These are phyloP conservation scores for Pimpla rufipes DNA, from an alignment of 2,888 invertebrate genomes.

Conservation along the genomic window DNA sequence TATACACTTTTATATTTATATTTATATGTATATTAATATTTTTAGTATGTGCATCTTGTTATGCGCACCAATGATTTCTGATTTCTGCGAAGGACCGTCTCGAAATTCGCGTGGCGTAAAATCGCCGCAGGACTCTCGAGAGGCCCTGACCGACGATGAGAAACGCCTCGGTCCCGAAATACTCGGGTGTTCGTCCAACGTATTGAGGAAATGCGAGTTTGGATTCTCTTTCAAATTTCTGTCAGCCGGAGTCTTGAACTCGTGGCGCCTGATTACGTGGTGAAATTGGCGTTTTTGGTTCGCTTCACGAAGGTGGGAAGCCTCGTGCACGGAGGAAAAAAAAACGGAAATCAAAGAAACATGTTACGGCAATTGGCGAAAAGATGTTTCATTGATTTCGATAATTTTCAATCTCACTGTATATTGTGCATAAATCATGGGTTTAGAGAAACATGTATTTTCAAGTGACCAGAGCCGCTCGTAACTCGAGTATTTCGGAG, in stretches of 20 bases:
- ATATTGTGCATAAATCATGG: not conserved
- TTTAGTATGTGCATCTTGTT: constrained; percentile 65
- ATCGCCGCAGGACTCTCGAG: constrained; percentile 23
- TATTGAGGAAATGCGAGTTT: not conserved
- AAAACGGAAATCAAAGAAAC: too few species aligned
- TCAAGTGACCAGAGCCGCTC: not conserved
- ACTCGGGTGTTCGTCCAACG: constrained; percentile 16
- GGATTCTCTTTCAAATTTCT: too few species aligned
- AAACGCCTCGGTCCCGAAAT: constrained; percentile 22
- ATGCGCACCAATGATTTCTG: constrained; percentile 58
- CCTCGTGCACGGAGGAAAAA: too few species aligned
- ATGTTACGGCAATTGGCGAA: too few species aligned
- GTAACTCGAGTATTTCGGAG: constrained; percentile 58
- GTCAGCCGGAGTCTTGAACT: not conserved
- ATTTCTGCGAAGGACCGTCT: constrained; percentile 46
- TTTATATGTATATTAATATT: constrained; percentile 52
- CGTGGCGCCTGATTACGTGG: not conserved
- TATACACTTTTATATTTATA: constrained; percentile 57
- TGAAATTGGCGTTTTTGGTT: too few species aligned
- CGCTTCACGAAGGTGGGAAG: too few species aligned
- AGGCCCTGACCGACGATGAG: constrained; percentile 34
- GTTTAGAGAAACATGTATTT: not conserved
- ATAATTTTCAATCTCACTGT: too few species aligned
- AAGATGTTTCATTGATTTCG: too few species aligned
- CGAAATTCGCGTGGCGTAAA: constrained; percentile 1